Percentiles rank a stretch among this genome's conserved stretches.
Evolutionary conservation across 2,888 invertebrate genomes (phyloP).

Genomic region (Caenorhabditis virilis): DNA sequence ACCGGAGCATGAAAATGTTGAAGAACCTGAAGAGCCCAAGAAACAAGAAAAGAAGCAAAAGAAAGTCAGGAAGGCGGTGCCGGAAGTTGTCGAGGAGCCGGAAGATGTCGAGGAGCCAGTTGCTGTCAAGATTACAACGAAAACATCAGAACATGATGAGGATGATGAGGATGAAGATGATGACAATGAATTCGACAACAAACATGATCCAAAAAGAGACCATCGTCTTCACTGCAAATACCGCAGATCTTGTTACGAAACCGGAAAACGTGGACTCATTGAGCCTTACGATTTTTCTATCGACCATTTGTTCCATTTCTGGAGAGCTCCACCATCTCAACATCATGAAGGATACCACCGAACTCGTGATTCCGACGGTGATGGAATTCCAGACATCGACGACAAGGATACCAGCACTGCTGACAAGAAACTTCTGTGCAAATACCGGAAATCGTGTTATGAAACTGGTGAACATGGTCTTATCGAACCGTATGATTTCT

Average conservation of each 20-base stretch:
- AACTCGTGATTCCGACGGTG: conserved; percentile 31
- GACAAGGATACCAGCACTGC: conserved; percentile 34
- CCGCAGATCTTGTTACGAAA: conserved; percentile 63
- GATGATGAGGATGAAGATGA: no score
- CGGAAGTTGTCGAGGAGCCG: background rate
- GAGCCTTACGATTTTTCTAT: conserved; percentile 29
- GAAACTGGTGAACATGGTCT: conserved; percentile 46
- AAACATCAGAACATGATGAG: no score
- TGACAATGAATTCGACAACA: conserved; percentile 29
- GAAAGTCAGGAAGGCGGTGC: conserved; percentile 66
- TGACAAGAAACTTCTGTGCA: conserved; percentile 56
- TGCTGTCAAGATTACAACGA: no score
- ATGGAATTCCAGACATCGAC: conserved; percentile 30
- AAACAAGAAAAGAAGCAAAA: conserved; percentile 31
- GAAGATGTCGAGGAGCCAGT: conserved; percentile 2
- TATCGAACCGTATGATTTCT: conserved; percentile 31
- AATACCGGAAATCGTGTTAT: conserved; percentile 62
- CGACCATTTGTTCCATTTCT: conserved; percentile 25
- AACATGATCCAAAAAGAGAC: conserved; percentile 38
- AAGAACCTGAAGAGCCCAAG: conserved; percentile 4
- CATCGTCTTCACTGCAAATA: conserved; percentile 57
- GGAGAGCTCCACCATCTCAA: conserved; percentile 29
- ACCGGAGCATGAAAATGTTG: conserved; percentile 2
- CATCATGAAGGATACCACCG: conserved; percentile 20
- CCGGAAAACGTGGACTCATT: conserved; percentile 46